Conservation (phyloP, 2,888 invertebrate species). For the Cancer borealis region DNA sequence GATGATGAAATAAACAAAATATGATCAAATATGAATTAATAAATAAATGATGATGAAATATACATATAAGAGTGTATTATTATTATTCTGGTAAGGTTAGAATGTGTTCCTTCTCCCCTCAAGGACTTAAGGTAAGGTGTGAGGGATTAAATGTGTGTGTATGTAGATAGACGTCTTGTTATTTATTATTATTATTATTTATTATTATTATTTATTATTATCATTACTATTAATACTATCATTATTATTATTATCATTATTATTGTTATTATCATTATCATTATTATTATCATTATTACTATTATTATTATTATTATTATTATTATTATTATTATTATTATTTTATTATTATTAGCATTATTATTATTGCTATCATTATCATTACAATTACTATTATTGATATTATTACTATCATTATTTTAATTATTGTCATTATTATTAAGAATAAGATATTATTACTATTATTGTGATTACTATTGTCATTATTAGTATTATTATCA, state of each 20-base stretch:
- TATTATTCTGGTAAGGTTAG: neutral
- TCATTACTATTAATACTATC: no score
- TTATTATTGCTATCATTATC: neutral
- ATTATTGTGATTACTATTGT: neutral
- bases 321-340: neutral
- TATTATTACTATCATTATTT: neutral
- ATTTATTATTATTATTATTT: neutral
- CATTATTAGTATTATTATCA: neutral
- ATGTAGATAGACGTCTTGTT: no score
- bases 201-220: neutral
- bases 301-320: slow-evolving; percentile 14
- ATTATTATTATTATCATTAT: neutral
- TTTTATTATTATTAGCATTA: neutral
- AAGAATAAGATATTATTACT: neutral
- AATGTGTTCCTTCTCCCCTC: no score
- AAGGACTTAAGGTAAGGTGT: no score
- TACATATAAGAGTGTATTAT: neutral
- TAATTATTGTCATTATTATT: no score
- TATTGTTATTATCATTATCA: neutral
- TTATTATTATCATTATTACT: neutral
- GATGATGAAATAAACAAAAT: neutral
- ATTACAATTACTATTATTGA: neutral
- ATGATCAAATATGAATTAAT: neutral
- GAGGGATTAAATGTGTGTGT: no score
- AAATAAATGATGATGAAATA: neutral